Evolutionary conservation across 2,113 vertebrate species (phyloP).

Genomic region (Cyanistes caeruleus): DNA sequence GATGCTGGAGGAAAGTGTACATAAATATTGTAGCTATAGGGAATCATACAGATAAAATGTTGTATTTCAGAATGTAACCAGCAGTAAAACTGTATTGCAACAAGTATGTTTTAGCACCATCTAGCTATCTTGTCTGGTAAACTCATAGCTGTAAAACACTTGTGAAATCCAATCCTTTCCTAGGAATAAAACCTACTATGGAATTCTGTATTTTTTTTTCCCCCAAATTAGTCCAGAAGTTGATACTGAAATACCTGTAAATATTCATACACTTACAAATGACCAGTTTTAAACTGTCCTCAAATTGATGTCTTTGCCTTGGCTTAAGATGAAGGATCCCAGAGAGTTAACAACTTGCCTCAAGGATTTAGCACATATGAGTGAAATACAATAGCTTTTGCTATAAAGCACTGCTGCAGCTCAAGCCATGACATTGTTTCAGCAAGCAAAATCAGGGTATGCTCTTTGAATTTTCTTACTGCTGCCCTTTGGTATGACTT

Average conservation of each 20-base stretch:
- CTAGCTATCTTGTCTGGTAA: conserved; percentile 54
- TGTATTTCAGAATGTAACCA: not conserved
- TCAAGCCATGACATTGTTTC: not conserved
- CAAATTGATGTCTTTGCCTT: not conserved
- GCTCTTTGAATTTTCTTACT: not conserved
- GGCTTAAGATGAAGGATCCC: not conserved
- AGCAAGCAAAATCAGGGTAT: not conserved
- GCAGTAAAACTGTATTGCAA: not conserved
- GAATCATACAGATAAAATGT: not conserved
- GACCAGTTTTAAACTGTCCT: not conserved
- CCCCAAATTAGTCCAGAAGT: not conserved
- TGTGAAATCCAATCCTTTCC: not conserved
- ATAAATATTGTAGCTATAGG: not conserved
- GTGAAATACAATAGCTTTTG: not conserved
- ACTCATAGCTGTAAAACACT: not conserved
- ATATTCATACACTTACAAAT: not conserved
- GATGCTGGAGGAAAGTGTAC: not conserved
- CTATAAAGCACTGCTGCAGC: not conserved
- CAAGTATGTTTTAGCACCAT: conserved; percentile 58
- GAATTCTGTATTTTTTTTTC: not conserved
- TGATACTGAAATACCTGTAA: not conserved
- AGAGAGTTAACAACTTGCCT: not conserved
- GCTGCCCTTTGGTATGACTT: not conserved
- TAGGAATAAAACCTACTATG: fast-evolving
- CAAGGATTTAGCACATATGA: not conserved